Evolutionary conservation across 2,113 vertebrate genomes (phyloP), one percentile per base, ranked within the genome.

Genomic region (Fulmarus glacialis): DNA sequence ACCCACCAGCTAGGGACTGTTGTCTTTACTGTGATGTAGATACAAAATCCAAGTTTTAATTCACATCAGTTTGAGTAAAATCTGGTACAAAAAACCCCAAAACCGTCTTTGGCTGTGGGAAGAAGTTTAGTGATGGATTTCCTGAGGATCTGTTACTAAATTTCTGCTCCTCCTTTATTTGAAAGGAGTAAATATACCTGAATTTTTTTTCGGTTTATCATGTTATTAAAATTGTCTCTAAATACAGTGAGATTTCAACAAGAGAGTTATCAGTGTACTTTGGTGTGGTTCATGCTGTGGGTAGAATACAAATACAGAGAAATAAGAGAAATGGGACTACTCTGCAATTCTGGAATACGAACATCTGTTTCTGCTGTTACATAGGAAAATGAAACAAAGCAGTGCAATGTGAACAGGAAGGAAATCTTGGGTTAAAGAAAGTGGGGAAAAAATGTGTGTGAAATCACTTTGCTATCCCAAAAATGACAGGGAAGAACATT

Each of bases 401-500:
- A 78, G 26, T 26, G 16, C 64, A 12, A 32, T 52, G 42, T 71
- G 80, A 67, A 67, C 43, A 74, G 91, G 64, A 56, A 84, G 29
- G 40, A 32, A 87, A 79, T 82, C 15, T 60, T 68, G 73, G 58
- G 73, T 89, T 84, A 95, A 95, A 91, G 60, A 50, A 91, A 64
- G 40, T 15, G 11, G 11, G 8, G 6, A 32, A 48, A 40, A 20
- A 12, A 32, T 30, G 40, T 9, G 29, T 42, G 77, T 93, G 73
- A 95, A 84, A 94, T 87, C 32, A 82, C 71, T 82, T 84, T 87
- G 78, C 60, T 82, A 27, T 87, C 78, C 60, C 18, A 52, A 79
- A 77, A 87, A 87, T 59, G 77, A 85, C 73, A 89, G 73, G 48
- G n/a, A 91, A n/a, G 68, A 95, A 40, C 47, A 75, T 85, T 82